phyloP scores from a whole-genome alignment of 2,113 vertebrate species.

The Theristicus caerulescens region DNA sequence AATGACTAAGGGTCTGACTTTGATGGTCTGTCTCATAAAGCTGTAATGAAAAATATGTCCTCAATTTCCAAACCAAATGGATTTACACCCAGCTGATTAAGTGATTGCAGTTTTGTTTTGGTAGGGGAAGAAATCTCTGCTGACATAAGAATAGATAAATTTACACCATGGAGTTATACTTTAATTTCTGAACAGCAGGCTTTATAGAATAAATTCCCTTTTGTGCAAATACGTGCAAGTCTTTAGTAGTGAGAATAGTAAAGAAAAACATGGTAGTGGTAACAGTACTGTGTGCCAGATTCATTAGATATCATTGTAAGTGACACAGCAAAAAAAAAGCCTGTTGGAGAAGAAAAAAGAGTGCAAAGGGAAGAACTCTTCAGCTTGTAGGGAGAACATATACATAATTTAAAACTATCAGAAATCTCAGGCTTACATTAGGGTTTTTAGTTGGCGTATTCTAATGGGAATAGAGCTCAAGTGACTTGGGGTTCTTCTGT shows the following conservation, averaged over 20 bases:
- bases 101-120: neutral
- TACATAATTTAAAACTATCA: neutral
- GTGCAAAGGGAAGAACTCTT: neutral
- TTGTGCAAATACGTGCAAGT: neutral
- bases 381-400: neutral
- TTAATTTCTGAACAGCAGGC: neutral
- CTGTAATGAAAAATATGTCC: neutral
- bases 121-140: neutral
- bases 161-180: neutral
- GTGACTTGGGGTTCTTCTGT: slow-evolving; percentile 5
- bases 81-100: neutral
- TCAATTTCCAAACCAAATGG: neutral
- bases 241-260: neutral
- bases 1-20: neutral
- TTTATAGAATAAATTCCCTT: neutral
- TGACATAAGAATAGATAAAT: neutral
- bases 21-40: neutral
- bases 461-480: neutral
- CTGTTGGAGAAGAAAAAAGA: neutral
- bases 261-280: neutral
- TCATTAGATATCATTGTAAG: neutral
- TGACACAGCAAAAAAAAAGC: neutral
- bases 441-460: neutral
- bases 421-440: neutral
- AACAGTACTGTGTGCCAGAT: neutral